Percentiles rank a stretch among this genome's conserved stretches.
Conservation (phyloP, 2,888 invertebrate genomes). For the Leptopilina drosophilae region DNA sequence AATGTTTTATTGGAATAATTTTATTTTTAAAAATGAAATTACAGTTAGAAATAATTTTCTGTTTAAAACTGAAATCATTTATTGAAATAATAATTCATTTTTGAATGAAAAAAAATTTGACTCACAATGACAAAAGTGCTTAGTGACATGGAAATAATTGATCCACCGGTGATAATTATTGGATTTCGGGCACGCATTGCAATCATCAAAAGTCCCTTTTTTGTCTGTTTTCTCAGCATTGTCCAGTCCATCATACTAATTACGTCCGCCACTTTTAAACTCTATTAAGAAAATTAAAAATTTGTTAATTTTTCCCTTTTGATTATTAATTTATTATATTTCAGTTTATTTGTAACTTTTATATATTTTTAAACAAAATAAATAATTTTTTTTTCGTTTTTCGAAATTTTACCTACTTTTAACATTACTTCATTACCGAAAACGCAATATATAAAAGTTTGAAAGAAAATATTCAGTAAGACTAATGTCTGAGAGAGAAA, state of each 20-base stretch:
- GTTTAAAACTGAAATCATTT: too few species aligned
- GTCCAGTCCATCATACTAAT: conserved; percentile 64
- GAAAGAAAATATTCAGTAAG: conserved; percentile 48
- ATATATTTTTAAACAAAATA: not conserved
- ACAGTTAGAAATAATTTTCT: too few species aligned
- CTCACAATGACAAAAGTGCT: conserved; percentile 65
- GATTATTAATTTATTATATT: too few species aligned
- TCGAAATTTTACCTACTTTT: conserved; percentile 51
- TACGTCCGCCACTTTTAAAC: conserved; percentile 56
- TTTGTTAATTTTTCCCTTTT: not conserved
- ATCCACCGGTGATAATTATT: conserved; percentile 60
- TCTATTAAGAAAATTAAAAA: conserved; percentile 51
- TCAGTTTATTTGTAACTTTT: too few species aligned
- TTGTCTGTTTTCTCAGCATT: conserved; percentile 49
- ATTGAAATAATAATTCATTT: too few species aligned
- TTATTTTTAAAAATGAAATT: too few species aligned
- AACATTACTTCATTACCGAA: conserved; percentile 63
- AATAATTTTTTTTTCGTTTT: not conserved
- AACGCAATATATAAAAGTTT: conserved; percentile 65
- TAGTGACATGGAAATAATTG: conserved; percentile 62
- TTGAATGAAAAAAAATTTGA: not conserved
- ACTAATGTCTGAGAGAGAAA: not conserved
- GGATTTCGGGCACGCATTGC: conserved; percentile 62
- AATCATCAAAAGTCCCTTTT: conserved; percentile 59
- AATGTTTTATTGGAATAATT: too few species aligned